phyloP scores from a whole-genome alignment of 1,140 invertebrate species.

The Melanaphis sacchari region DNA sequence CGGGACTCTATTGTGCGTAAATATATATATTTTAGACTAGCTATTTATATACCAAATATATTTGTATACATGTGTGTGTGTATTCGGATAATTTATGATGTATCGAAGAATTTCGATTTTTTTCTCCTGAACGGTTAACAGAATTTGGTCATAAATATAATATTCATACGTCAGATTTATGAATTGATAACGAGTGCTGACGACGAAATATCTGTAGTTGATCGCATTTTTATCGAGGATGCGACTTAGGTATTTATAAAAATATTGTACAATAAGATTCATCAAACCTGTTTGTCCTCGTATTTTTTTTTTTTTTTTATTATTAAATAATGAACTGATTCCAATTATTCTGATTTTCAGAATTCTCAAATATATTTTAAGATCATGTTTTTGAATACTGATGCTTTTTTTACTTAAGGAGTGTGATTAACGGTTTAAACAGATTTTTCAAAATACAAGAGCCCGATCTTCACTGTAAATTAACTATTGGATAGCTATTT shows the following conservation, averaged over 20 bases:
- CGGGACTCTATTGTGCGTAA: not conserved
- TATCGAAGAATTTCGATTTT: constrained; percentile 8
- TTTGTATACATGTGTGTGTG: not conserved
- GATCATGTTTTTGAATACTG: too few species aligned
- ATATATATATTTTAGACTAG: constrained; percentile 4
- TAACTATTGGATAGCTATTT: too few species aligned
- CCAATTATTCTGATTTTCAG: too few species aligned
- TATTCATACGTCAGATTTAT: not conserved
- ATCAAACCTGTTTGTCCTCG: not conserved
- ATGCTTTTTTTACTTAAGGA: too few species aligned
- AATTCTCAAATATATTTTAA: too few species aligned
- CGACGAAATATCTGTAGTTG: not conserved
- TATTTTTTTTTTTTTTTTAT: too few species aligned
- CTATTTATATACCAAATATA: constrained; percentile 9
- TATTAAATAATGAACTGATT: too few species aligned
- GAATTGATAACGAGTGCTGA: not conserved
- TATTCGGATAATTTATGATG: not conserved
- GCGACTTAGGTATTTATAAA: not conserved
- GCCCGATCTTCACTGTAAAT: too few species aligned
- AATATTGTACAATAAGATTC: not conserved
- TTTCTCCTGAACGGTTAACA: not conserved
- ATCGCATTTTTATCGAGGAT: not conserved
- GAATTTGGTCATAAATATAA: not conserved
- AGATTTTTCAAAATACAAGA: too few species aligned
- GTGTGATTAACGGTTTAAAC: too few species aligned